Base-by-base conservation (phyloP, 2,888 invertebrate species). In the Catocala sponsa region DNA sequence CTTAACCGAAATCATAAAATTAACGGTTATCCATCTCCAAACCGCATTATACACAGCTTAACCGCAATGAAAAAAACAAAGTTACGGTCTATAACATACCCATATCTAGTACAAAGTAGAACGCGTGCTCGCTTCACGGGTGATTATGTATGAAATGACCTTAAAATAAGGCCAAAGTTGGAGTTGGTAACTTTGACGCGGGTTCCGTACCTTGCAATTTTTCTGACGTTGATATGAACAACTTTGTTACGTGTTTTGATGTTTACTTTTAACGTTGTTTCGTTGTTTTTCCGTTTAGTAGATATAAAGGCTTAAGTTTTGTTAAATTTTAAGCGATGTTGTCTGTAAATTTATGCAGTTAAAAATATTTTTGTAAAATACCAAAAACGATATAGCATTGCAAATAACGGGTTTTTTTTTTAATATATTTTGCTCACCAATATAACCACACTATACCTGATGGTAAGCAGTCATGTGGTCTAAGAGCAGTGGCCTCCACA, bases 101-200 rank as follows among this genome's bases (percentile, higher is more conserved):
- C 61, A 57, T 65, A 70, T 64, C 72, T 62, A 63, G 48, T 59
- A 43, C 35, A 54, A 43, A 32, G 25, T 9, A 15, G n/a, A 53
- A 59, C 65, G 56, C 73, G 59, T 65, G 65, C 70, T 65, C 51
- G 33, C 57, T 70, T 79, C 72, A 76, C 76, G 73, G 65, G 35
- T 69, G 72, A 73, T 75, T 80, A 70, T 70, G 70, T 74, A 57
- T 64, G 70, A 69, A 72, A 74, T 71, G 76, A 70, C 72, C 65
- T 68, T 59, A 60, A 59, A 70, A 76, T 66, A 59, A 49, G 74
- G 65, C 55, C 54, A 66, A 51, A 50, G 59, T 58, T 54, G 59
- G 54, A 63, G 49, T 13, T 55, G 6, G 6, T 50, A 61, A 68
- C 48, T 66, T 65, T 41, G 4, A n/a, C 6, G 55, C 61, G 63